phyloP scores from a whole-genome alignment of 2,888 invertebrate genomes.

The Drosophila borealis region DNA sequence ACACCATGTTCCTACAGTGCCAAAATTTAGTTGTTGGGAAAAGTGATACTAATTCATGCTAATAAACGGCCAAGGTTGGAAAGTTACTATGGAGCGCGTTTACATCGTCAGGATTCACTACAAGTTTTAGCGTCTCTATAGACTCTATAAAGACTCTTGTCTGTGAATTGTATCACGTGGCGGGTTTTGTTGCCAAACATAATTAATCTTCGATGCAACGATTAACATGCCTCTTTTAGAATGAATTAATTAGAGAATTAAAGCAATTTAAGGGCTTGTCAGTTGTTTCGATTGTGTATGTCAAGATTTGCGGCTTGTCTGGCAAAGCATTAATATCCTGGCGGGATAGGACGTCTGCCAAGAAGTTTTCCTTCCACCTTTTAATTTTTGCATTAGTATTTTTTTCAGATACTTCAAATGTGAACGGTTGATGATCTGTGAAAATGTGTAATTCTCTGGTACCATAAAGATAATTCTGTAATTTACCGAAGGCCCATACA shows the following conservation, averaged over 20 bases:
- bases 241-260: background rate
- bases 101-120: background rate
- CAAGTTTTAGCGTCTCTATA: background rate
- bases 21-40: too few relatives aligned
- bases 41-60: too few relatives aligned
- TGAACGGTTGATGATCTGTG: constrained; percentile 6
- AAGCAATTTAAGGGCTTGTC: background rate
- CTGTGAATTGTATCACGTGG: background rate
- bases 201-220: background rate
- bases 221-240: background rate
- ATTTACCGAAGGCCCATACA: background rate
- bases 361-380: constrained; percentile 6
- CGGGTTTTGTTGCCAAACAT: background rate
- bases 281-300: too few relatives aligned
- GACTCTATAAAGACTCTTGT: background rate
- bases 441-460: constrained; percentile 4
- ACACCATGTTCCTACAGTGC: too few relatives aligned
- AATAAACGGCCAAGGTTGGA: too few relatives aligned
- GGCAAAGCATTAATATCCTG: too few relatives aligned
- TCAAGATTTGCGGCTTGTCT: background rate
- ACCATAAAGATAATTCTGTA: constrained; percentile 1
- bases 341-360: too few relatives aligned
- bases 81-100: background rate
- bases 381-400: constrained; percentile 6
- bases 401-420: constrained; percentile 5